Percentiles rank a stretch among this genome's conserved stretches.
phyloP scores from a whole-genome alignment of 2,797 vertebrate species.

The Labeo calbasu region DNA sequence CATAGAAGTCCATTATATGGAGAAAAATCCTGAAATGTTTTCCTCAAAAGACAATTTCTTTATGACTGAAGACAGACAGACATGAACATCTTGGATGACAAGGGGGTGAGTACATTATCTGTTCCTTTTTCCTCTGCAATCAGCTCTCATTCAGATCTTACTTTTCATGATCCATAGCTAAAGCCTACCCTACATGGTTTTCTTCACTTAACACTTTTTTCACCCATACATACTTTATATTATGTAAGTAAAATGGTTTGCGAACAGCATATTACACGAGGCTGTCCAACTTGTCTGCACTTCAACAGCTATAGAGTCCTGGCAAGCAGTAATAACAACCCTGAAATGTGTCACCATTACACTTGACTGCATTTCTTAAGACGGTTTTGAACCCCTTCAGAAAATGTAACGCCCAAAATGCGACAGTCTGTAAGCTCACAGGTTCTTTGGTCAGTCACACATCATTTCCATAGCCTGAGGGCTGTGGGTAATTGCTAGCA shows the following conservation, averaged over 20 bases:
- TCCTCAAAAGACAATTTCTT: too few species aligned
- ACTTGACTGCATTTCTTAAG: not conserved
- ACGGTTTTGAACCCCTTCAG: not conserved
- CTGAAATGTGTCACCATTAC: not conserved
- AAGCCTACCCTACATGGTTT: not conserved
- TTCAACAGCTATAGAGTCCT: not conserved
- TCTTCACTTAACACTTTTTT: not conserved
- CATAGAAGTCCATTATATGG: too few species aligned
- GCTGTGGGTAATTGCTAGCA: constrained; percentile 20
- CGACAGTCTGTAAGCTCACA: not conserved
- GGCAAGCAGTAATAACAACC: not conserved
- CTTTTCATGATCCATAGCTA: not conserved
- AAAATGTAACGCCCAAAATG: not conserved
- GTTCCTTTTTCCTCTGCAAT: not conserved
- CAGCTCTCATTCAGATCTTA: not conserved
- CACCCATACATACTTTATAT: not conserved
- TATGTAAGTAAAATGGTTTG: not conserved
- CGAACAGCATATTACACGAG: not conserved
- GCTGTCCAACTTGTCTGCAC: not conserved
- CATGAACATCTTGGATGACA: too few species aligned
- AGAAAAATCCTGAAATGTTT: too few species aligned
- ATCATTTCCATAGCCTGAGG: constrained; percentile 17
- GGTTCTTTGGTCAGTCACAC: constrained; percentile 13
- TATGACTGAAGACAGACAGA: too few species aligned
- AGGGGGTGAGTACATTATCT: too few species aligned